These are phyloP conservation scores for Formica selysi DNA, from an alignment of 1,140 invertebrate species.

Conservation along the genomic window DNA sequence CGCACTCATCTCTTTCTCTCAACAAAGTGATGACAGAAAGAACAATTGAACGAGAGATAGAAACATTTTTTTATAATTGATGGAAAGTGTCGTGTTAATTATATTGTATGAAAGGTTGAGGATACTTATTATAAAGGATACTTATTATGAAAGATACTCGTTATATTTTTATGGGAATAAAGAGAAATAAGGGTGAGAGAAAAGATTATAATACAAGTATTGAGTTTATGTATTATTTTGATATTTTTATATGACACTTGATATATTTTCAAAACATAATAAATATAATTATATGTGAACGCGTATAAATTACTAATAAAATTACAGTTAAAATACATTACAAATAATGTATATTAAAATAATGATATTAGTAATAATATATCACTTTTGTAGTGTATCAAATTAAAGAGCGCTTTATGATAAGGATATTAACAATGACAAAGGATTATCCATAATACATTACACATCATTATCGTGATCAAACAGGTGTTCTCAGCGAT, in stretches of 20 bases:
- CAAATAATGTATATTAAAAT: slow-evolving; percentile 1
- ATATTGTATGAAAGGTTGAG: neutral
- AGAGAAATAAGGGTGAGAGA: too few species aligned
- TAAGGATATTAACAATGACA: slow-evolving; percentile 10
- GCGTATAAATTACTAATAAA: too few species aligned
- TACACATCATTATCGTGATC: neutral
- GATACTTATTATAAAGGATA: too few species aligned
- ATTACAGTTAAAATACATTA: neutral
- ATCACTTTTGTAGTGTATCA: neutral
- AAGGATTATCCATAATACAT: neutral
- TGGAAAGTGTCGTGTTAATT: slow-evolving; percentile 16
- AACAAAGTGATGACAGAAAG: neutral
- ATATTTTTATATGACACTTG: slow-evolving; percentile 2
- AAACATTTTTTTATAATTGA: slow-evolving; percentile 27
- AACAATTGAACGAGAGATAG: slow-evolving; percentile 8
- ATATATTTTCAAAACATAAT: neutral
- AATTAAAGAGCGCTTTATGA: slow-evolving; percentile 13
- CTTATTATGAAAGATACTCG: neutral
- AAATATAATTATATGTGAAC: neutral
- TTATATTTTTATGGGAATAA: too few species aligned
- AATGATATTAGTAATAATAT: slow-evolving; percentile 25
- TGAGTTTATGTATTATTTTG: neutral
- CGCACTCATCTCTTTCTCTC: neutral
- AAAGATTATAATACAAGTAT: slow-evolving; percentile 9
- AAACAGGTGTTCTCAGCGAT: slow-evolving; percentile 2